Evolutionary conservation across 1,140 invertebrate genomes (phyloP).

Genomic region (Neotoxoptera formosana): DNA sequence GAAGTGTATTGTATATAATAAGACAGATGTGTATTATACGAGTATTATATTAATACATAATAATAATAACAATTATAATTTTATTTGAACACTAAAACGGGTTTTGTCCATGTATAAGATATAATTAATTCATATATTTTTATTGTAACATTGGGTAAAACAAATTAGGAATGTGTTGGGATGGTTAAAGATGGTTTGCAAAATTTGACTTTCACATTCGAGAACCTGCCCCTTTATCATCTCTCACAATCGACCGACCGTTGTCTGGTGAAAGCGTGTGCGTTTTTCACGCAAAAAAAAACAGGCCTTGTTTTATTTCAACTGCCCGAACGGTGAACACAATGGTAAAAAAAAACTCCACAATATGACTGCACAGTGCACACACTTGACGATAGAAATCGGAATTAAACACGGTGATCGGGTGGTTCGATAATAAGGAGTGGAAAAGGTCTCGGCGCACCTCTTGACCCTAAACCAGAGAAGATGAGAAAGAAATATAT

Average conservation of each 20-base stretch:
- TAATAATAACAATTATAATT: not conserved
- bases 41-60: not conserved
- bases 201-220: slow-evolving; percentile 34
- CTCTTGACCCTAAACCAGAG: slow-evolving; percentile 52
- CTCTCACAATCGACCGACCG: not conserved
- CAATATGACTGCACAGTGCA: slow-evolving; percentile 28
- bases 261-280: slow-evolving; percentile 41
- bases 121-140: not conserved
- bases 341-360: slow-evolving; percentile 1
- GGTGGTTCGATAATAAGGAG: slow-evolving; percentile 38
- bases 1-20: not conserved
- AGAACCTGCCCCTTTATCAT: not conserved
- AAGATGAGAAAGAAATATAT: slow-evolving; percentile 48
- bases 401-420: slow-evolving; percentile 4
- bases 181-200: not conserved
- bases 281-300: slow-evolving; percentile 24
- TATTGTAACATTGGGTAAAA: not conserved
- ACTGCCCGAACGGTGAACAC: not conserved
- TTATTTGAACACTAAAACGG: not conserved
- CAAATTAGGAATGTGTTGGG: not conserved
- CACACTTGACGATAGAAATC: slow-evolving; percentile 43
- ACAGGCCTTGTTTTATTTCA: slow-evolving; percentile 18
- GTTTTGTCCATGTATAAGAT: not conserved
- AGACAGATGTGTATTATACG: not conserved
- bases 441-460: slow-evolving; percentile 50